Percentiles rank a stretch among this genome's conserved stretches.
Evolutionary conservation across 2,888 invertebrate species (phyloP).

Genomic region (Scaptomyza polygonia): DNA sequence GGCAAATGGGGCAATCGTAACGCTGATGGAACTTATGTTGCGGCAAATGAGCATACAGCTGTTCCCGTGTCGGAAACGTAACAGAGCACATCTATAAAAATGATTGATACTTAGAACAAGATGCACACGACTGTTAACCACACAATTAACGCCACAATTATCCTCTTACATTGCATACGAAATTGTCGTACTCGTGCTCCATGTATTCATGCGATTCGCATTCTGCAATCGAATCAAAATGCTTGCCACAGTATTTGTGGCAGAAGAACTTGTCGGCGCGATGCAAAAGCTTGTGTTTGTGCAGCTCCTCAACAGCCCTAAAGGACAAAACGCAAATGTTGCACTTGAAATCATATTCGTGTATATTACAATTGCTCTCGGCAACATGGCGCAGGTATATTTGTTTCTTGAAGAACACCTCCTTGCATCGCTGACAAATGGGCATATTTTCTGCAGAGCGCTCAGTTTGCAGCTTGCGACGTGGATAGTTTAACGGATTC

Average conservation of each 20-base stretch:
- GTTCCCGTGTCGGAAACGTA: slow-evolving; percentile 71
- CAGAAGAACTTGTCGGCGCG: slow-evolving; percentile 78
- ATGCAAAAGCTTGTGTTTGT: slow-evolving; percentile 76
- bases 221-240: slow-evolving; percentile 77
- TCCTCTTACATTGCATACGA: slow-evolving; percentile 80
- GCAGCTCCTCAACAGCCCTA: slow-evolving; percentile 77
- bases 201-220: slow-evolving; percentile 81
- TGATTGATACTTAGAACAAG: not conserved
- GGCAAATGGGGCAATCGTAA: slow-evolving; percentile 80
- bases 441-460: slow-evolving; percentile 76
- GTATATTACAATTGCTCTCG: slow-evolving; percentile 77
- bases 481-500: slow-evolving; percentile 75
- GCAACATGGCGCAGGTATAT: slow-evolving; percentile 79
- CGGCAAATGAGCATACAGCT: slow-evolving; percentile 73
- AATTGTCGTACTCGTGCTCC: slow-evolving; percentile 79
- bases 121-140: not conserved
- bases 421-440: slow-evolving; percentile 82
- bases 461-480: slow-evolving; percentile 79
- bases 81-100: slow-evolving; percentile 74
- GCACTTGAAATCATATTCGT: slow-evolving; percentile 82
- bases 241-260: slow-evolving; percentile 81
- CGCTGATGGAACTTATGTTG: slow-evolving; percentile 80
- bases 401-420: slow-evolving; percentile 82
- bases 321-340: slow-evolving; percentile 82
- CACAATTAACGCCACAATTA: not conserved